phyloP scores from a whole-genome alignment of 2,113 vertebrate species.

The Microtus richardsoni region DNA sequence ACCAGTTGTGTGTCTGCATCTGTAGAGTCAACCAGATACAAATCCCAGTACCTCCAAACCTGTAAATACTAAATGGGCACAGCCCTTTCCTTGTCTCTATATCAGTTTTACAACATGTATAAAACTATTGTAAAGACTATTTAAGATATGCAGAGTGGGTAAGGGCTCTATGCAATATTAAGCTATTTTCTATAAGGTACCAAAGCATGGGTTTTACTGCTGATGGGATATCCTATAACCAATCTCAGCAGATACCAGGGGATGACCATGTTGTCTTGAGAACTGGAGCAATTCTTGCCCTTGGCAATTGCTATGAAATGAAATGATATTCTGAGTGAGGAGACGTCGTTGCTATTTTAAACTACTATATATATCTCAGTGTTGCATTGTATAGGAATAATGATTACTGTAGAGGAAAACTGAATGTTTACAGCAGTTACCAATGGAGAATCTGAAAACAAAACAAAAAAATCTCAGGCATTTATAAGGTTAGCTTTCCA shows the following conservation, averaged over 20 bases:
- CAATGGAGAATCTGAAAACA: not conserved
- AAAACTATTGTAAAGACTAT: not conserved
- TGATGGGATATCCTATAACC: not conserved
- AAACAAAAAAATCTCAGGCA: not conserved
- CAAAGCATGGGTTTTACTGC: not conserved
- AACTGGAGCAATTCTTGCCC: not conserved
- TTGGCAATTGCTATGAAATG: not conserved
- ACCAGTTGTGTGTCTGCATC: not conserved
- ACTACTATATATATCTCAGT: not conserved
- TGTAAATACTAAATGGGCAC: not conserved
- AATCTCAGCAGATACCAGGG: not conserved
- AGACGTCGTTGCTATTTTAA: not conserved
- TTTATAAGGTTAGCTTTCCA: not conserved
- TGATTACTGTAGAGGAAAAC: not conserved
- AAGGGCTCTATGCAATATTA: not conserved
- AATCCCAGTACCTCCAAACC: not conserved
- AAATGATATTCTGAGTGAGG: not conserved
- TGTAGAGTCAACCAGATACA: not conserved
- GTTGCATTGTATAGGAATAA: not conserved
- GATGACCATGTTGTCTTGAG: not conserved
- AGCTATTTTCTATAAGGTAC: too few species aligned
- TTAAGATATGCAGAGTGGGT: not conserved
- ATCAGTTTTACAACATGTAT: too few species aligned
- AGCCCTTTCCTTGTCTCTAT: not conserved
- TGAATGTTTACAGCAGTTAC: not conserved